Percentiles rank a stretch among this genome's conserved stretches.
Evolutionary conservation across 2,797 vertebrate species (phyloP).

Genomic region (Rhyacichthys aspro): DNA sequence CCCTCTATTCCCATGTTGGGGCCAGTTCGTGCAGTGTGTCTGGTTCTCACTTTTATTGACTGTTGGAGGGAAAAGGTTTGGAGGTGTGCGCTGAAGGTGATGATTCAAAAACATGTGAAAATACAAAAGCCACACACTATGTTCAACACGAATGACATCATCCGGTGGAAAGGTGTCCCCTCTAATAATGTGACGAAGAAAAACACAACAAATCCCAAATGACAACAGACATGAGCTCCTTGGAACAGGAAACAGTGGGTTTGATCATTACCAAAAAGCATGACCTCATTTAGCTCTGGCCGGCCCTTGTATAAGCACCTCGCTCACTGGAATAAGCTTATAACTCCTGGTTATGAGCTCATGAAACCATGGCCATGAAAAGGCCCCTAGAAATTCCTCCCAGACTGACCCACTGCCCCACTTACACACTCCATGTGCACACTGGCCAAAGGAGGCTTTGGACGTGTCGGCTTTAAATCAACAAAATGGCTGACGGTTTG

Average conservation of each 20-base stretch:
- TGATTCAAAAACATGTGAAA: conserved; percentile 23
- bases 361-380: conserved; percentile 36
- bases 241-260: conserved; percentile 37
- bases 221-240: conserved; percentile 30
- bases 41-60: conserved; percentile 64
- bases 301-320: conserved; percentile 16
- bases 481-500: not conserved
- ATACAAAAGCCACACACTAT: conserved; percentile 8
- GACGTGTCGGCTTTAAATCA: conserved; percentile 2
- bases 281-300: conserved; percentile 53
- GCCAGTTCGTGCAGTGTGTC: conserved; percentile 13
- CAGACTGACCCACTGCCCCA: conserved; percentile 45
- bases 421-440: conserved; percentile 17
- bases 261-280: conserved; percentile 38
- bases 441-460: not conserved
- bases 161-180: conserved; percentile 9
- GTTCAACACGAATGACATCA: conserved; percentile 48
- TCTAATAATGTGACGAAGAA: conserved; percentile 5
- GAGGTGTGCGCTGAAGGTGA: conserved; percentile 38
- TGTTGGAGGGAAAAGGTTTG: conserved; percentile 48
- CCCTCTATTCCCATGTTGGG: conserved; percentile 48
- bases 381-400: not conserved
- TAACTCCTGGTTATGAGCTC: conserved; percentile 37
- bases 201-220: conserved; percentile 5
- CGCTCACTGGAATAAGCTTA: conserved; percentile 19